phyloP scores from a whole-genome alignment of 2,113 vertebrate genomes.

The Planiliza haematocheilus region DNA sequence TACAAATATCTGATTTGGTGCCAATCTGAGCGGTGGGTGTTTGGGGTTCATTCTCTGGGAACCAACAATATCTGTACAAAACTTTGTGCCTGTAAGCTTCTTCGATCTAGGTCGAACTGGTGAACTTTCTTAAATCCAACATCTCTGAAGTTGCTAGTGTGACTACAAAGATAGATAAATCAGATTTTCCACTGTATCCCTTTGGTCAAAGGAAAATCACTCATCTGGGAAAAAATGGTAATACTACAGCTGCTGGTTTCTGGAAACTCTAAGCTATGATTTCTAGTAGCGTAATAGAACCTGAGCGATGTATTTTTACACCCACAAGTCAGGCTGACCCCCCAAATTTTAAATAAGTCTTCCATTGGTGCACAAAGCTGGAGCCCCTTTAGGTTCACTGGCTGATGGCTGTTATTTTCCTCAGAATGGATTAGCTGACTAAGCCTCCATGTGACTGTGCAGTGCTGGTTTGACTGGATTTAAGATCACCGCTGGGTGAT shows the following conservation, averaged over 20 bases:
- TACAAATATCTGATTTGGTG: background rate
- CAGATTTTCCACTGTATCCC: background rate
- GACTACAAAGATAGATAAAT: background rate
- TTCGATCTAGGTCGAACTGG: background rate
- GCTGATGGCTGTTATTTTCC: constrained; percentile 67
- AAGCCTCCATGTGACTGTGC: constrained; percentile 80
- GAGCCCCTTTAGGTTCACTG: constrained; percentile 49
- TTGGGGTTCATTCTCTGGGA: background rate
- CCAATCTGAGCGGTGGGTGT: background rate
- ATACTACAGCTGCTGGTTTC: background rate
- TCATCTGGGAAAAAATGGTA: background rate
- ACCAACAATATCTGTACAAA: background rate
- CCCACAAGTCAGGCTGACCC: constrained; percentile 25
- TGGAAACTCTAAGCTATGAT: constrained; percentile 4
- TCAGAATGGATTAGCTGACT: constrained; percentile 77
- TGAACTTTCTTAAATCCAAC: background rate
- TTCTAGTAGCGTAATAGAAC: background rate
- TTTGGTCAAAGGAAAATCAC: background rate
- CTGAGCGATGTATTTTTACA: background rate
- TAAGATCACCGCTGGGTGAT: constrained; percentile 57
- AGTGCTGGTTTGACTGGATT: constrained; percentile 69
- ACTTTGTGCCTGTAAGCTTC: background rate
- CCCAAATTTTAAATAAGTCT: constrained; percentile 16
- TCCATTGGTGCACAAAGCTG: constrained; percentile 29
- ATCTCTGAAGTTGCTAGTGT: background rate